Evolutionary conservation across 2,113 vertebrate species (phyloP), one percentile per base, ranked within the genome.

Genomic region (Hipposideros armiger): DNA sequence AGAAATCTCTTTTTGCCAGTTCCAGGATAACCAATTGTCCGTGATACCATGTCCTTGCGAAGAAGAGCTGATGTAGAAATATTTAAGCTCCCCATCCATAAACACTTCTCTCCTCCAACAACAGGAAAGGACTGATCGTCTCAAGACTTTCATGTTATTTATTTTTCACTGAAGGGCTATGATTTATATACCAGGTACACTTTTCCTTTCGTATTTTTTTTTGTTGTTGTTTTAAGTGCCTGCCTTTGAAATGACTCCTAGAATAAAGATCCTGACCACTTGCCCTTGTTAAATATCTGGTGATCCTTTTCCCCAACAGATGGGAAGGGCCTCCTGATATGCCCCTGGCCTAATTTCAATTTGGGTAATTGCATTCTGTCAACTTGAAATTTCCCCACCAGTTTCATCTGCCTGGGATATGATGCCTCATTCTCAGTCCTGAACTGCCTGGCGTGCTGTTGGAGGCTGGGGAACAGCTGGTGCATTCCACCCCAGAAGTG

Each of bases 1-100:
- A 96, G 89, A 98, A 98, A 98, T 93, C 87, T 97, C 92, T 97
- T 97, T 98, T 90, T 97, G 97, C 97, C 97, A 97, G 86, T 94
- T 97, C 95, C 77, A 86, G 74, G 96, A 96, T 69, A 98, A 91
- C 94, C 95, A 87, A 92, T 94, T 98, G 92, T 96, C 95, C 70
- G 26, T 97, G 97, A 97, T 81, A 87, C 78, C 88, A 89, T 93
- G 87, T 66, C 83, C 95, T 90, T 91, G 93, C 92, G 83, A 88
- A 98, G 76, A 89, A 90, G 54, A 96, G 86, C 69, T 42, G 7
- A 90, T 70, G 20, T 20, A 92, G 89, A 97, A 97, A 97, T 93
- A 88, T 67, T 98, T 96, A 96, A 96, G 89, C 56, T 98, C 83
- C 85, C 90, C 87, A 91, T 97, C 89, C 95, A 89, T 87, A 97